Conservation (phyloP, 1,140 invertebrate species). For the Drosophila mauritiana region DNA sequence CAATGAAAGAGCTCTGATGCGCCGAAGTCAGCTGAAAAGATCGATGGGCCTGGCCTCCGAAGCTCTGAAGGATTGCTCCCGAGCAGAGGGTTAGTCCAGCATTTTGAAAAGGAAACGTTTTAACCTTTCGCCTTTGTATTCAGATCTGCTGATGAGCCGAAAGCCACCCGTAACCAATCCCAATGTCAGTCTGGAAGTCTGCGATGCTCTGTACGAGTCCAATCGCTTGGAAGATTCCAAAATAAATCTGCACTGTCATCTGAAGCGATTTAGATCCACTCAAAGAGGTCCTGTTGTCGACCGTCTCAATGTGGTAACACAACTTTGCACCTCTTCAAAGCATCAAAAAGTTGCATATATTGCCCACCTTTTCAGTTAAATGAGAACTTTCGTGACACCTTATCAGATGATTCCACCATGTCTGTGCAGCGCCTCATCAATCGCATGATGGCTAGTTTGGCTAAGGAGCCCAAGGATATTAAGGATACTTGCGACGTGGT, state of each 20-base stretch:
- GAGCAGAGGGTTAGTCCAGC: constrained; percentile 45
- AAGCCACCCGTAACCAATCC: neutral
- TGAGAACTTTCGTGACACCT: constrained; percentile 52
- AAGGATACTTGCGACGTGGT: constrained; percentile 70
- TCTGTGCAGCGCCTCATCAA: constrained; percentile 50
- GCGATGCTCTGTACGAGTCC: constrained; percentile 61
- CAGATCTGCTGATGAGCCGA: constrained; percentile 13
- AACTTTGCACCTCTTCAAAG: neutral
- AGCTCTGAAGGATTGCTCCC: constrained; percentile 47
- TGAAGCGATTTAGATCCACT: constrained; percentile 13
- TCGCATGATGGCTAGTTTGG: constrained; percentile 14
- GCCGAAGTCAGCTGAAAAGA: constrained; percentile 46
- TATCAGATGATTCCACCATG: constrained; percentile 30
- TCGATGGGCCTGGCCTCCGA: constrained; percentile 38
- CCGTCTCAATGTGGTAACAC: constrained; percentile 51
- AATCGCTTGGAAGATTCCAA: constrained; percentile 69
- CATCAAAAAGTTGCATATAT: neutral
- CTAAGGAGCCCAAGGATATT: constrained; percentile 5
- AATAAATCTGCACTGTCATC: constrained; percentile 35
- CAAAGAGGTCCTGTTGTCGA: constrained; percentile 36
- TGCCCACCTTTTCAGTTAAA: constrained; percentile 24
- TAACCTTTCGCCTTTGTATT: neutral
- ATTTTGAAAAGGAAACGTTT: neutral
- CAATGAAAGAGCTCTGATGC: constrained; percentile 32
- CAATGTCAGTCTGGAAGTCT: constrained; percentile 46